A percentile compares a stretch with the other conserved stretches of the same genome.
Conservation (phyloP, 2,888 invertebrate genomes). For the Schizaphis graminum region DNA sequence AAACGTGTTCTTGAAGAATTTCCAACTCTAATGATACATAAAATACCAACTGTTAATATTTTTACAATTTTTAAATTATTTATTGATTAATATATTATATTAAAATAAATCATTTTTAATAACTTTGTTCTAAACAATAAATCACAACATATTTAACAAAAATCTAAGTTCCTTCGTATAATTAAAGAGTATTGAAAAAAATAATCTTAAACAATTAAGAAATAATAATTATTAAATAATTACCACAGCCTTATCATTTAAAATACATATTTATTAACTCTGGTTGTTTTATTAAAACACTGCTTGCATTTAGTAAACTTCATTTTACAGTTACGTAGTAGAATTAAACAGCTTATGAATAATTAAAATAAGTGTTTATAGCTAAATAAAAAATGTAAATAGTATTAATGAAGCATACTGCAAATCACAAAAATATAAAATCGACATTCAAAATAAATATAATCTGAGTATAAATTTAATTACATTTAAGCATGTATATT, state of each 20-base stretch:
- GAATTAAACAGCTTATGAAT: background rate
- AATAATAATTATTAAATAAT: background rate
- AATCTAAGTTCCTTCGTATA: background rate
- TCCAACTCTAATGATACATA: background rate
- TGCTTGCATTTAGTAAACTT: background rate
- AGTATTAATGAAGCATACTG: background rate
- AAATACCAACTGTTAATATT: background rate
- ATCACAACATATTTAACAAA: background rate
- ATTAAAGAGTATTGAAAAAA: background rate
- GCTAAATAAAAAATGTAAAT: background rate
- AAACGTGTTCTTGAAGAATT: background rate
- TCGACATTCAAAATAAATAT: background rate
- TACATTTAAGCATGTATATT: background rate
- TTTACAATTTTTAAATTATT: background rate
- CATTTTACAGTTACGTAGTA: background rate
- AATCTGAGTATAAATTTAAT: background rate
- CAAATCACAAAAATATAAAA: background rate
- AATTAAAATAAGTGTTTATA: background rate
- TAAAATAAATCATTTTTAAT: too few species aligned
- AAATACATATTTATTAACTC: background rate
- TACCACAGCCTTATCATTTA: background rate
- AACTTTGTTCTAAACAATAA: too few species aligned
- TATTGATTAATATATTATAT: too few species aligned
- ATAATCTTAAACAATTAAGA: background rate
- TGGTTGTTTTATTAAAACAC: background rate